These are phyloP conservation scores for Leptinotarsa lineolata DNA, from an alignment of 1,140 invertebrate species.

Conservation along the genomic window DNA sequence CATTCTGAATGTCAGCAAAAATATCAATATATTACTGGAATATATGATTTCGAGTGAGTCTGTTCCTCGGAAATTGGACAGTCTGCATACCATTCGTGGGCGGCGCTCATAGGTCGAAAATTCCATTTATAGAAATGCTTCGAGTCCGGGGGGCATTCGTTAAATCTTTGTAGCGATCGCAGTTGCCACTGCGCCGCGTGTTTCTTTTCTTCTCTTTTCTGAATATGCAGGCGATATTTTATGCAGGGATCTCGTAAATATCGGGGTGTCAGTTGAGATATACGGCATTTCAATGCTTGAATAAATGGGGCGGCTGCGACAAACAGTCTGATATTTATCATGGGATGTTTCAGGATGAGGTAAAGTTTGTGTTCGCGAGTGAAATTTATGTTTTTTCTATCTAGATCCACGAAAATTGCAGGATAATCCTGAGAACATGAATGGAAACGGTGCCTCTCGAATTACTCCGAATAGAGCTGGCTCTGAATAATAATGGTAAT, in stretches of 20 bases:
- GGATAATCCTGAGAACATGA: too few species aligned
- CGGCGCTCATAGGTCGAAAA: neutral
- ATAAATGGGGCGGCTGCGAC: too few species aligned
- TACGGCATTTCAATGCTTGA: too few species aligned
- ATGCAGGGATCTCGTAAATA: neutral
- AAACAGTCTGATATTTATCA: too few species aligned
- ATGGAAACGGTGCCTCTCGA: too few species aligned
- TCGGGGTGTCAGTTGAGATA: neutral
- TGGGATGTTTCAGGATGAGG: too few species aligned
- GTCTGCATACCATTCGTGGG: neutral
- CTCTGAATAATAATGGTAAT: too few species aligned
- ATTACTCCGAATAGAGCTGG: too few species aligned
- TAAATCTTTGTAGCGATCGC: neutral
- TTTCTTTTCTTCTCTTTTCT: neutral
- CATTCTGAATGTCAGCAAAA: neutral
- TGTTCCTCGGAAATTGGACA: neutral
- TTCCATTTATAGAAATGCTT: neutral
- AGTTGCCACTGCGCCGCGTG: neutral
- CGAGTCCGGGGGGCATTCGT: neutral
- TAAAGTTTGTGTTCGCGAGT: too few species aligned
- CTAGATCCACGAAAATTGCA: too few species aligned
- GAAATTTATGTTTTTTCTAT: too few species aligned
- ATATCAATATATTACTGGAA: neutral
- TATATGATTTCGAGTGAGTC: neutral
- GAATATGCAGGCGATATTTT: neutral